Percentiles rank a stretch among this genome's conserved stretches.
Conservation (phyloP, 2,113 vertebrate genomes). For the Hirundichthys speculiger region DNA sequence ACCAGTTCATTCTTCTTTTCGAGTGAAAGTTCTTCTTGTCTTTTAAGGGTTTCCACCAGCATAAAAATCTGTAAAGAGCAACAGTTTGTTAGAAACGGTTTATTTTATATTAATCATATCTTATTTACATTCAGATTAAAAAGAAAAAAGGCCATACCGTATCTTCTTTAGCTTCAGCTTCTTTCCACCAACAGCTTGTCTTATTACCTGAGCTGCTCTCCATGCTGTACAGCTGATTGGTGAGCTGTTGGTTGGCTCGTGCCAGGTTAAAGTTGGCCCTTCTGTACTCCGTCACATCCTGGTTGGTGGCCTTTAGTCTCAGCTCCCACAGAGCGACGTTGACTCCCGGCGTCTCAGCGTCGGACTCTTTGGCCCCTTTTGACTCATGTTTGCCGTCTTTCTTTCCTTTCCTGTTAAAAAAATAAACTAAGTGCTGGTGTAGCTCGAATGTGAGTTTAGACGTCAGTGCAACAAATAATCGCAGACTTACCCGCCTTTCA, state of each 20-base stretch:
- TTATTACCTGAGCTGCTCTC: slow-evolving; percentile 80
- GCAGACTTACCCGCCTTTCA: slow-evolving; percentile 68
- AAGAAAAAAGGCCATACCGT: no score
- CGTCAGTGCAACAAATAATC: background rate
- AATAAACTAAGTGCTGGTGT: background rate
- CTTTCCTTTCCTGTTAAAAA: slow-evolving; percentile 68
- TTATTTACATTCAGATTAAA: no score
- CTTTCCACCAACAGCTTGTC: slow-evolving; percentile 72
- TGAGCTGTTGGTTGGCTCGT: slow-evolving; percentile 80
- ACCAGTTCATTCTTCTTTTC: slow-evolving; percentile 82
- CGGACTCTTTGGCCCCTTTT: slow-evolving; percentile 71
- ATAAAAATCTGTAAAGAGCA: slow-evolving; percentile 75
- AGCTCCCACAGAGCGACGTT: slow-evolving; percentile 84
- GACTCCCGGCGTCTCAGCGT: slow-evolving; percentile 80
- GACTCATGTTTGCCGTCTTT: slow-evolving; percentile 70
- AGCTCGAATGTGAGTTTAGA: background rate
- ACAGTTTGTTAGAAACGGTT: background rate
- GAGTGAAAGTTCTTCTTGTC: slow-evolving; percentile 71
- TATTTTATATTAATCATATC: background rate
- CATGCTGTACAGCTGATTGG: slow-evolving; percentile 74
- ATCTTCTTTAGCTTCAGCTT: slow-evolving; percentile 78
- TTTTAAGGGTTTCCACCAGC: slow-evolving; percentile 76
- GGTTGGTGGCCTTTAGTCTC: slow-evolving; percentile 78
- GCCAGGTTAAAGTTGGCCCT: slow-evolving; percentile 76
- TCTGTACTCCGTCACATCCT: slow-evolving; percentile 77